Conservation (phyloP, 1,140 invertebrate species). For the Glomeris maerens region DNA sequence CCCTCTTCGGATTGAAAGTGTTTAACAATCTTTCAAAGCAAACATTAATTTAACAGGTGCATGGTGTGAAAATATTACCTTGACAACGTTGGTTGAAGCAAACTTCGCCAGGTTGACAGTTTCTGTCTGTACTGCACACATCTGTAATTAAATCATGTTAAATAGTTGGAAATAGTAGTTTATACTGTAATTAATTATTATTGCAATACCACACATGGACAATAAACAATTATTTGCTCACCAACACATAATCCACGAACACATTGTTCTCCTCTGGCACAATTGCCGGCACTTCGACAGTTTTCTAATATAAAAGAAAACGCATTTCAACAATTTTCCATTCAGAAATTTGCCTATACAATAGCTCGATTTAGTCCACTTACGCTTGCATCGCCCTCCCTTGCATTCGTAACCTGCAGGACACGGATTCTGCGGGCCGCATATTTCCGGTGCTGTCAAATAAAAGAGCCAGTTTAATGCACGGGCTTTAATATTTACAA, state of each 20-base stretch:
- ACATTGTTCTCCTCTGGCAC: constrained; percentile 62
- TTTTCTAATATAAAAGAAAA: constrained; percentile 38
- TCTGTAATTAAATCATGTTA: constrained; percentile 4
- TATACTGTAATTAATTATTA: too few species aligned
- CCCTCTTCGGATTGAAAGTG: constrained; percentile 36
- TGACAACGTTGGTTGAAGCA: constrained; percentile 69
- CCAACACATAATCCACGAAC: constrained; percentile 43
- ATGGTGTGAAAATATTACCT: constrained; percentile 14
- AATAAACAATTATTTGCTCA: neutral
- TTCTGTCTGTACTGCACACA: constrained; percentile 65
- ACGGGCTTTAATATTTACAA: neutral
- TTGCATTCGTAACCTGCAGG: constrained; percentile 20
- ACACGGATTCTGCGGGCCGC: constrained; percentile 34
- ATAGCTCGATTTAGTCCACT: too few species aligned
- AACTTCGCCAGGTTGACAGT: constrained; percentile 73
- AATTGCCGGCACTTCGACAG: constrained; percentile 60
- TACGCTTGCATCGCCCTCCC: constrained; percentile 19
- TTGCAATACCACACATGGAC: neutral
- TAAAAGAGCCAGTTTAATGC: neutral
- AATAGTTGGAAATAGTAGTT: too few species aligned
- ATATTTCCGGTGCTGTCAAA: constrained; percentile 29
- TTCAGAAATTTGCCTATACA: too few species aligned
- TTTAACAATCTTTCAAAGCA: neutral
- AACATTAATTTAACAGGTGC: neutral
- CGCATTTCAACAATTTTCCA: constrained; percentile 30